Conservation (phyloP, 2,888 invertebrate genomes). For the Lasioglossum vierecki region DNA sequence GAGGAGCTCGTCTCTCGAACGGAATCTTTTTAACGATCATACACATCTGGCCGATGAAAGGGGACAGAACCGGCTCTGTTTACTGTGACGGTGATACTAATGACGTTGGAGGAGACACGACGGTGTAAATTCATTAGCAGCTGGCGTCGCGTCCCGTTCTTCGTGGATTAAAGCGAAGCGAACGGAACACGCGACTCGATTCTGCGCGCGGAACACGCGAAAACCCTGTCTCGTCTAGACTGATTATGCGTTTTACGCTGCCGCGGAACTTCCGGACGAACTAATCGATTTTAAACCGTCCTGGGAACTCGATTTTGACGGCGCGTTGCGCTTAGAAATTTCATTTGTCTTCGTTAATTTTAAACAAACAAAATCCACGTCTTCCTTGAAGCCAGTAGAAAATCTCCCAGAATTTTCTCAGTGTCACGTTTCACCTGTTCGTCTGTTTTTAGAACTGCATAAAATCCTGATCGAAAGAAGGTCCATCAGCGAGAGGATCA, state of each 20-base stretch:
- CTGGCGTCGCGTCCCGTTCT: slow-evolving; percentile 38
- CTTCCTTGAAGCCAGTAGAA: neutral
- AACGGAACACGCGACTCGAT: slow-evolving; percentile 10
- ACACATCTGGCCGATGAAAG: slow-evolving; percentile 36
- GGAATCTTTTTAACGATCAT: slow-evolving; percentile 46
- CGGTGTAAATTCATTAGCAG: slow-evolving; percentile 53
- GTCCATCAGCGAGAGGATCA: neutral
- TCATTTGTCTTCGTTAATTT: neutral
- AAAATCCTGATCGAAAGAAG: neutral
- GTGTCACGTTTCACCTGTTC: neutral
- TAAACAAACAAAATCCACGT: no score
- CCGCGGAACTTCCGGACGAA: neutral
- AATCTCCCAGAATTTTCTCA: neutral
- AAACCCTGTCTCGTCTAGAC: slow-evolving; percentile 5
- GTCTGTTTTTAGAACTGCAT: neutral
- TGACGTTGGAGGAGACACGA: slow-evolving; percentile 39
- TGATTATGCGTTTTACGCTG: neutral
- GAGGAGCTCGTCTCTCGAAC: slow-evolving; percentile 29
- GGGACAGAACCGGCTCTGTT: slow-evolving; percentile 33
- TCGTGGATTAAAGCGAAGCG: slow-evolving; percentile 44
- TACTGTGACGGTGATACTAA: slow-evolving; percentile 41
- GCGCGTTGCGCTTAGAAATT: neutral
- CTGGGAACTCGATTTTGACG: neutral
- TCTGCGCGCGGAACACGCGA: slow-evolving; percentile 5
- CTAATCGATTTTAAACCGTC: slow-evolving; percentile 1